Percentiles rank a stretch among this genome's conserved stretches.
phyloP scores from a whole-genome alignment of 1,140 invertebrate species.

The Archivesica marissinica region DNA sequence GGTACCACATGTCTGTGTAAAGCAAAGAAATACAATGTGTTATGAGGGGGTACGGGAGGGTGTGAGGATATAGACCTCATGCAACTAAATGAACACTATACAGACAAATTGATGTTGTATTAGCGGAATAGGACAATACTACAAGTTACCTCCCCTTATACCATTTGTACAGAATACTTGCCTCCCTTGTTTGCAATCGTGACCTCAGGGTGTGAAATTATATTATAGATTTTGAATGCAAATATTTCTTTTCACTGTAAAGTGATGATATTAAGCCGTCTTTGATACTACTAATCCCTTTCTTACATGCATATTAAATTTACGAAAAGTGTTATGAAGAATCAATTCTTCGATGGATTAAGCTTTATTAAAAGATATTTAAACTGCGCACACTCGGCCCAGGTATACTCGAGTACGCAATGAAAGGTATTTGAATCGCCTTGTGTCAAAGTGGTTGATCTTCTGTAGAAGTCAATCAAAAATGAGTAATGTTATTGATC shows the following conservation, averaged over 20 bases:
- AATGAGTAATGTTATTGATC: too few relatives aligned
- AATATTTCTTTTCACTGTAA: conserved; percentile 58
- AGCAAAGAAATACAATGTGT: too few relatives aligned
- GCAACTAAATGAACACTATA: too few relatives aligned
- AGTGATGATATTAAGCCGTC: conserved; percentile 4
- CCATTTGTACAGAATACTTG: too few relatives aligned
- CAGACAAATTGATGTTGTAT: too few relatives aligned
- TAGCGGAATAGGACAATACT: too few relatives aligned
- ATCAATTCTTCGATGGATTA: conserved; percentile 32
- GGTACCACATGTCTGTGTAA: too few relatives aligned
- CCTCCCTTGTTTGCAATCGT: neutral
- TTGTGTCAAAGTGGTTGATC: neutral
- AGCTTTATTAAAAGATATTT: conserved; percentile 52
- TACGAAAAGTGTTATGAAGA: conserved; percentile 29
- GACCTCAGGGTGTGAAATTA: conserved; percentile 23
- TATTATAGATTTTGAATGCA: conserved; percentile 41
- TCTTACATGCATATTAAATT: conserved; percentile 41
- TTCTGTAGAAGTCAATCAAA: too few relatives aligned
- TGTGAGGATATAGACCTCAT: too few relatives aligned
- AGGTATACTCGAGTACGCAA: neutral
- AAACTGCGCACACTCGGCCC: conserved; percentile 16
- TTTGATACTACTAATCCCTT: conserved; percentile 44
- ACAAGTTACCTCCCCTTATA: neutral
- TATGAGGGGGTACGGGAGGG: too few relatives aligned
- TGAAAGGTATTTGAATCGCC: neutral